Percentiles rank a stretch among this genome's conserved stretches.
These are phyloP conservation scores for Ooceraea biroi DNA, from an alignment of 1,140 invertebrate genomes.

Conservation along the genomic window DNA sequence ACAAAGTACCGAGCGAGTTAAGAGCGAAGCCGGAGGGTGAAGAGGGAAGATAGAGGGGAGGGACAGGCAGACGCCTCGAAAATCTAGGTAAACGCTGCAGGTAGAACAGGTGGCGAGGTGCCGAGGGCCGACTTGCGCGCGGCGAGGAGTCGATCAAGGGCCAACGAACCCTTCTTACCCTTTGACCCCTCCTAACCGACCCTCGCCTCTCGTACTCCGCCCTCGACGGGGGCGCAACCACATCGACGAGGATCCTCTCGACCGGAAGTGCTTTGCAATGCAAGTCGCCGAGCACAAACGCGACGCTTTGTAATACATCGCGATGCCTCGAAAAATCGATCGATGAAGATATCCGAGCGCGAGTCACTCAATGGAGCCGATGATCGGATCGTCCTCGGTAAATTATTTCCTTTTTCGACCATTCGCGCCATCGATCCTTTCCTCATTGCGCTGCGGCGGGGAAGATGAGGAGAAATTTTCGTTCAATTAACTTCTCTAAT, in stretches of 20 bases:
- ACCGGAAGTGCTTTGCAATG: slow-evolving; percentile 77
- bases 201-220: neutral
- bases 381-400: neutral
- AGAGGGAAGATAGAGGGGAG: neutral
- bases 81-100: slow-evolving; percentile 58
- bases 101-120: slow-evolving; percentile 67
- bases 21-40: neutral
- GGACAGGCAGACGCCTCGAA: slow-evolving; percentile 13
- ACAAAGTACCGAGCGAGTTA: slow-evolving; percentile 23
- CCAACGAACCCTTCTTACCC: slow-evolving; percentile 78
- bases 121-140: slow-evolving; percentile 50
- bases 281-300: slow-evolving; percentile 70
- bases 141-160: slow-evolving; percentile 71
- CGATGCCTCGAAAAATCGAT: slow-evolving; percentile 68
- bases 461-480: slow-evolving; percentile 11
- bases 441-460: neutral
- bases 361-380: slow-evolving; percentile 23
- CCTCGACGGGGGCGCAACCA: slow-evolving; percentile 37
- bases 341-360: slow-evolving; percentile 27
- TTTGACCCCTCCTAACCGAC: slow-evolving; percentile 72
- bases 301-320: slow-evolving; percentile 68
- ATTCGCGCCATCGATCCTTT: neutral
- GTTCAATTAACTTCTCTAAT: slow-evolving; percentile 45
- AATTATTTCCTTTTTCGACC: neutral
- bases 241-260: slow-evolving; percentile 71